Percentiles rank a stretch among this genome's conserved stretches.
These are phyloP conservation scores for Sternarchorhynchus goeldii DNA, from an alignment of 2,797 vertebrate species.

Conservation along the genomic window DNA sequence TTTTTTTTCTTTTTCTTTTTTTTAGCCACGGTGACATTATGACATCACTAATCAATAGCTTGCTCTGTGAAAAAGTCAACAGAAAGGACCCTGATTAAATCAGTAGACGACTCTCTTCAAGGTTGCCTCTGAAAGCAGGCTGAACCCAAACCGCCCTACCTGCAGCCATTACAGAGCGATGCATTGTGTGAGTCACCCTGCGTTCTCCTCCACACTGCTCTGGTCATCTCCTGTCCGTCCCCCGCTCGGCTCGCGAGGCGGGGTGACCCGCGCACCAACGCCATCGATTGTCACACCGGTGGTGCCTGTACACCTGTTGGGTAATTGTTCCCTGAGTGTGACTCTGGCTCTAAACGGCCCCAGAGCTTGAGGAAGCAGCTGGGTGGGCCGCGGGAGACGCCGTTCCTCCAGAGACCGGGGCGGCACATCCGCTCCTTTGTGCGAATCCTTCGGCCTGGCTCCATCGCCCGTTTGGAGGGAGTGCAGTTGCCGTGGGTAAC, in stretches of 20 bases:
- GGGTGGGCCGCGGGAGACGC: neutral
- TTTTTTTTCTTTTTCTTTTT: constrained; percentile 27
- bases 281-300: neutral
- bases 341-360: neutral
- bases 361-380: neutral
- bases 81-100: constrained; percentile 53
- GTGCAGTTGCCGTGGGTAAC: constrained; percentile 25
- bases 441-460: constrained; percentile 22
- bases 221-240: neutral
- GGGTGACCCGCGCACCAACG: constrained; percentile 2
- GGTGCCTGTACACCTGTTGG: constrained; percentile 18
- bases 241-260: neutral
- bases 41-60: constrained; percentile 59
- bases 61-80: constrained; percentile 54
- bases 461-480: neutral
- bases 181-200: neutral
- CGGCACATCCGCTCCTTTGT: too few relatives aligned
- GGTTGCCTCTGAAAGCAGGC: constrained; percentile 28
- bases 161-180: neutral
- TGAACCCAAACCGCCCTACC: neutral
- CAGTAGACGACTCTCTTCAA: constrained; percentile 44
- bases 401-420: too few relatives aligned
- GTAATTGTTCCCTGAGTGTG: neutral
- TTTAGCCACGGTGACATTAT: constrained; percentile 39
- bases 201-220: neutral